Base-by-base conservation (phyloP, 2,797 vertebrate genomes). In the Xenops minutus region DNA sequence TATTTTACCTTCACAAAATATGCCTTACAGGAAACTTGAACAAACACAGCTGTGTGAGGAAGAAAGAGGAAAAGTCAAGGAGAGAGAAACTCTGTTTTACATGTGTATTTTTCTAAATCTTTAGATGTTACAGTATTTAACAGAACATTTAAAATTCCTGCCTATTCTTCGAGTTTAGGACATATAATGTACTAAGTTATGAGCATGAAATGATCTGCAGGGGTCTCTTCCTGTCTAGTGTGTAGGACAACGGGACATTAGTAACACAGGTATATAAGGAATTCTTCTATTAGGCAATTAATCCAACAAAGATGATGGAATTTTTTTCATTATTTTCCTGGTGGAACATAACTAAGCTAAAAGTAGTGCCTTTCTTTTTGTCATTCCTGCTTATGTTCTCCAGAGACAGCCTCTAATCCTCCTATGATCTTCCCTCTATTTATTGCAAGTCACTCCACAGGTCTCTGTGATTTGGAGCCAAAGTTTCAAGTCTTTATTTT, bases 391-490 rank as follows among this genome's bases (percentile, higher is more conserved):
- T 79, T 5, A 30, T 93, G 49, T 59, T 82, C 34, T 56, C 79
- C 92, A 92, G 77, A 92, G 81, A 9, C 41, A 86, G 44, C 8
- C 34, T 76, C 43, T 89, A 93, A 94, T 82, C 55, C 71, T 54
- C 63, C 88, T 95, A 95, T 95, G 77, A 95, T 95, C 80, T 95
- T 79, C 34, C 24, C 1, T 3, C 8, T 85, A 8, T 79, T 94
- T 90, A 85, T 67, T 92, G 26, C 36, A 89, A 92, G 30, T 69
- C 32, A 74, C n/a, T 72, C 27, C 49, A 37, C 59, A 86, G 67
- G 75, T 21, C 69, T 85, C 51, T 92, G 58, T 78, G 77, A 91
- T 87, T 85, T 71, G 76, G 5, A 92, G 46, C 27, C 62, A 63
- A 76, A 66, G 9, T 77, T 90, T 76, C 67, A 61, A 78, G 59